Evolutionary conservation across 2,888 invertebrate species (phyloP).

Genomic region (Griposia aprilina): DNA sequence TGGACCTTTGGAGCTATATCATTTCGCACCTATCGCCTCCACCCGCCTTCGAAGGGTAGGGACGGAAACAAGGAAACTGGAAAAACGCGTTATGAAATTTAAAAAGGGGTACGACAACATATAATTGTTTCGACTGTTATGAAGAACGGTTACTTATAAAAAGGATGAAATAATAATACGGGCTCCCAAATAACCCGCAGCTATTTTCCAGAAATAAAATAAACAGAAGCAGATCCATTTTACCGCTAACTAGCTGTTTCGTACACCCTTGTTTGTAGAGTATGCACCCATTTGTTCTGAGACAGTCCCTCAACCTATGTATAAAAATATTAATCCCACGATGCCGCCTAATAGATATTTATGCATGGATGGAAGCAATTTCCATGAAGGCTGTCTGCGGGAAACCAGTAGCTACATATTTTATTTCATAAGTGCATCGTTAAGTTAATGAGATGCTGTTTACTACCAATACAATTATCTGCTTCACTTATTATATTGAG

Average conservation of each 20-base stretch:
- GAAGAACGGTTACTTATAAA: slow-evolving; percentile 60
- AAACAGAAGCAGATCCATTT: slow-evolving; percentile 76
- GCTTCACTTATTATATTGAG: slow-evolving; percentile 70
- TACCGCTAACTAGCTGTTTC: slow-evolving; percentile 76
- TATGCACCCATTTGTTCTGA: slow-evolving; percentile 76
- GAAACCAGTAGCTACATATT: slow-evolving; percentile 66
- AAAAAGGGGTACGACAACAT: slow-evolving; percentile 72
- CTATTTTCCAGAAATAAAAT: slow-evolving; percentile 71
- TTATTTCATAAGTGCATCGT: slow-evolving; percentile 80
- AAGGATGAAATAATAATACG: slow-evolving; percentile 61
- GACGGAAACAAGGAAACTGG: slow-evolving; percentile 64
- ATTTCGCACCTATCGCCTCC: slow-evolving; percentile 86
- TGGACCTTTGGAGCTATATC: slow-evolving; percentile 89
- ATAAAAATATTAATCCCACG: slow-evolving; percentile 89
- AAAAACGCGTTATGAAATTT: slow-evolving; percentile 84
- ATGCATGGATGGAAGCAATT: slow-evolving; percentile 88
- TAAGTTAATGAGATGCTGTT: slow-evolving; percentile 85
- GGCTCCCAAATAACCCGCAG: slow-evolving; percentile 58
- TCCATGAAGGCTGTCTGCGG: slow-evolving; percentile 77
- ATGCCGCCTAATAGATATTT: slow-evolving; percentile 89
- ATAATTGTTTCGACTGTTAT: slow-evolving; percentile 65
- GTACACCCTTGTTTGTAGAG: slow-evolving; percentile 87
- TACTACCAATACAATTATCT: slow-evolving; percentile 81
- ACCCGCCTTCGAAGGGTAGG: slow-evolving; percentile 72
- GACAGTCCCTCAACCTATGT: slow-evolving; percentile 79